phyloP scores from a whole-genome alignment of 2,113 vertebrate species.

The Prionailurus bengalensis region DNA sequence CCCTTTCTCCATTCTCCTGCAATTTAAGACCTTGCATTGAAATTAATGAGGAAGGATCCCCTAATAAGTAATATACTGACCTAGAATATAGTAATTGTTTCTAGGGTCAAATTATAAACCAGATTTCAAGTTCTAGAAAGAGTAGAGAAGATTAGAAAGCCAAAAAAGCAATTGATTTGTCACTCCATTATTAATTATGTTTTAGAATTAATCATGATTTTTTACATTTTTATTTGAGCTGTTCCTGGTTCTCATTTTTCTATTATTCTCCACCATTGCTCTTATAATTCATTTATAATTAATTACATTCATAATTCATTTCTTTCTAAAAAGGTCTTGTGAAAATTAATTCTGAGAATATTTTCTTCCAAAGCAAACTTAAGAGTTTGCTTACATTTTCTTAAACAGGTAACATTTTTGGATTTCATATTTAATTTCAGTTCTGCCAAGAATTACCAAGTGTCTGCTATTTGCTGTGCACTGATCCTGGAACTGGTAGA shows the following conservation, averaged over 20 bases:
- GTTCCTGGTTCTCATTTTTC: neutral
- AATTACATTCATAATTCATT: conserved; percentile 46
- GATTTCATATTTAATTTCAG: neutral
- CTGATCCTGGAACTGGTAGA: neutral
- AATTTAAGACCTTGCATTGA: neutral
- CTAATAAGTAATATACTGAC: neutral
- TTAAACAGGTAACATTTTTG: neutral
- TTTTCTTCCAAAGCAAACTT: neutral
- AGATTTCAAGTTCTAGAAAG: conserved; percentile 12
- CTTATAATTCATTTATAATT: conserved; percentile 51
- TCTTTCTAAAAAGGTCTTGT: neutral
- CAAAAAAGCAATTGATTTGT: neutral
- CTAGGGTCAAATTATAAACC: neutral
- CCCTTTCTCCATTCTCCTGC: neutral
- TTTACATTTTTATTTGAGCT: neutral
- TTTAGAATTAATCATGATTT: neutral
- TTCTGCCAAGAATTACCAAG: neutral
- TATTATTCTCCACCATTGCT: neutral
- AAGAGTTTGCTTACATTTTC: conserved; percentile 15
- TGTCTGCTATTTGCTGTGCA: neutral
- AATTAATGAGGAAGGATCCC: neutral
- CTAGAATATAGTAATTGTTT: neutral
- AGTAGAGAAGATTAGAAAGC: neutral
- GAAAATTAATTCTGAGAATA: conserved; percentile 36
- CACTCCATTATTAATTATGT: conserved; percentile 2